Evolutionary conservation across 2,888 invertebrate species (phyloP), one percentile per base, ranked within the genome.

Genomic region (Nasonia oneida): DNA sequence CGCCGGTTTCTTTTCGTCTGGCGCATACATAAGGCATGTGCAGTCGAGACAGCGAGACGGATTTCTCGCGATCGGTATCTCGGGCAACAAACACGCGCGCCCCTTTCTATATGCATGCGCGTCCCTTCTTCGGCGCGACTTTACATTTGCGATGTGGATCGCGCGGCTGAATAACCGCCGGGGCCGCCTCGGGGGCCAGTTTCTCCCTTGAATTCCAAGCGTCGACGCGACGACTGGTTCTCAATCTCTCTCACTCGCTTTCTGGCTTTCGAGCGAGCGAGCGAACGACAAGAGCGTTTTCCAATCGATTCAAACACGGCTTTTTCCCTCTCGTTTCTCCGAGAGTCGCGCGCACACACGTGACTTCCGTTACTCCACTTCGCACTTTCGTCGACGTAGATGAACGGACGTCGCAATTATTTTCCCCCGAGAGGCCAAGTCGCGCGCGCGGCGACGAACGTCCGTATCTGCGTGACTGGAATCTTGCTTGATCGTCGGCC

Each of bases 141-240:
- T 76, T 70, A 75, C 84, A 84, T 84, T 75, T 47, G 73, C 33
- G 64, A 78, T 77, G 50, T 53, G 42, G 37, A 37, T 37, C 37
- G 47, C 73, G 67, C 39, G 53, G 50, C n/a, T 84, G 84, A 84
- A 81, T 84, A 80, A 80, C 47, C 64, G n/a, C 50, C 4, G 23
- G 29, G n/a, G 18, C 67, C n/a, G 75, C 80, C 80, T 67, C 47
- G 15, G 47, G 81, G 39, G 76, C 76, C 37, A 81, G 77, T 67
- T 64, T 78, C 85, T 83, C 70, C 50, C 83, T 77, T 86, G 87
- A 87, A 87, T 87, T 81, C 79, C 78, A 87, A 87, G 84, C 85
- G 83, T 83, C 77, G 78, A 82, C 84, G 12, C 70, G 75, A 71
- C 53, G 76, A 53, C 1, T 39, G 73, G 67, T 79, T 81, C 81